phyloP scores from a whole-genome alignment of 2,888 invertebrate species.

The Noctua pronuba region DNA sequence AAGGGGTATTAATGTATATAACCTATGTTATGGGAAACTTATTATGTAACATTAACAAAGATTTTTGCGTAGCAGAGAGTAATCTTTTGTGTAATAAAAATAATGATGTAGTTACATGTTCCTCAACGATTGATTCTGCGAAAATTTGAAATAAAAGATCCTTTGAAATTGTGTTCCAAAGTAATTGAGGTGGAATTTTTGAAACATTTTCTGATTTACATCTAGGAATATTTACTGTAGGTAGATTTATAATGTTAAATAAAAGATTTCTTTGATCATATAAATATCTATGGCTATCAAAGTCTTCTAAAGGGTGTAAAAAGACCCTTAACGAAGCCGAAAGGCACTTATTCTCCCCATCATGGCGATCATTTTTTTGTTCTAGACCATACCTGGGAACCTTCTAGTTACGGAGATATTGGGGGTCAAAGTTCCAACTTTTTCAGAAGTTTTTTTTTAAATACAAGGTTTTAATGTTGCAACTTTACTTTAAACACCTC shows the following conservation, averaged over 20 bases:
- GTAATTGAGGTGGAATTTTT: neutral
- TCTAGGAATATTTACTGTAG: neutral
- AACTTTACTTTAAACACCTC: too few relatives aligned
- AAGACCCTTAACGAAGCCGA: too few relatives aligned
- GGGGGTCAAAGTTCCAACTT: too few relatives aligned
- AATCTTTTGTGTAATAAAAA: neutral
- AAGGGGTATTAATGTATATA: constrained; percentile 24
- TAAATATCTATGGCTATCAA: too few relatives aligned
- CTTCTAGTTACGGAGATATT: too few relatives aligned
- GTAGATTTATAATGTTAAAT: neutral
- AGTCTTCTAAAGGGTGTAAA: too few relatives aligned
- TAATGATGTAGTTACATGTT: constrained; percentile 10
- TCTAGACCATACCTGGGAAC: too few relatives aligned
- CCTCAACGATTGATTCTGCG: neutral
- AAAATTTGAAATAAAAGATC: constrained; percentile 1
- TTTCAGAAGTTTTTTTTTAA: too few relatives aligned
- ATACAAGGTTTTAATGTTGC: too few relatives aligned
- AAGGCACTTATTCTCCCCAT: too few relatives aligned
- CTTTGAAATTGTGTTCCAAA: neutral
- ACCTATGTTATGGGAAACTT: constrained; percentile 1
- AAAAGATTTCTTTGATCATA: neutral
- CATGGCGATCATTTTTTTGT: too few relatives aligned
- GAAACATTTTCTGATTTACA: neutral
- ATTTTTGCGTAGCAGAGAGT: constrained; percentile 7
- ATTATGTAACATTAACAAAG: constrained; percentile 17